Percentiles rank a stretch among this genome's conserved stretches.
These are phyloP conservation scores for Oryzias melastigma DNA, from an alignment of 2,113 vertebrate species.

Conservation along the genomic window DNA sequence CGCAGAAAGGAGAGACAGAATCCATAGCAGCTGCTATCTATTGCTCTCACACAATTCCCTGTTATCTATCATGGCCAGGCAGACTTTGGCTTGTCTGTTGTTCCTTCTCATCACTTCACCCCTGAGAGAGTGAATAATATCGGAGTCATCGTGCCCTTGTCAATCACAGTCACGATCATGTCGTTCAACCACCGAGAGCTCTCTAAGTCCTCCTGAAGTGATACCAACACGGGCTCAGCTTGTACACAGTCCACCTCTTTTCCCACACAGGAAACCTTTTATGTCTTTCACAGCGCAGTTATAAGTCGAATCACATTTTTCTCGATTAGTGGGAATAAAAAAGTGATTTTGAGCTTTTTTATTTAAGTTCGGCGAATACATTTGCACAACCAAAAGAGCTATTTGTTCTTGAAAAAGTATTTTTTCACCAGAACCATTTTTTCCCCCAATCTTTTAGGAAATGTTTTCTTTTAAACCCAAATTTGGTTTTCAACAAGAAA, in stretches of 20 bases:
- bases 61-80: constrained; percentile 56
- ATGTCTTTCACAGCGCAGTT: not conserved
- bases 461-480: too few species aligned
- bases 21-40: constrained; percentile 44
- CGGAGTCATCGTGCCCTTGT: constrained; percentile 42
- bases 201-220: constrained; percentile 20
- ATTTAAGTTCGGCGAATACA: too few species aligned
- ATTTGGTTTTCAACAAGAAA: too few species aligned
- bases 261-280: constrained; percentile 18
- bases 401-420: too few species aligned
- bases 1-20: constrained; percentile 18
- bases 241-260: constrained; percentile 25
- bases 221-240: constrained; percentile 32
- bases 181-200: constrained; percentile 6
- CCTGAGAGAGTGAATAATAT: constrained; percentile 9
- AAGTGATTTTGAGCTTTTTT: too few species aligned
- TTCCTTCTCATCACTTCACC: constrained; percentile 19
- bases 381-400: too few species aligned
- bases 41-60: constrained; percentile 30
- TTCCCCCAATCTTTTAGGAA: too few species aligned
- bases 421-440: too few species aligned
- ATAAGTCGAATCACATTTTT: too few species aligned
- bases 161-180: constrained; percentile 35
- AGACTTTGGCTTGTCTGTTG: constrained; percentile 37
- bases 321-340: too few species aligned